Evolutionary conservation across 2,797 vertebrate genomes (phyloP), one percentile per base, ranked within the genome.

Genomic region (Leptodactylus fallax): DNA sequence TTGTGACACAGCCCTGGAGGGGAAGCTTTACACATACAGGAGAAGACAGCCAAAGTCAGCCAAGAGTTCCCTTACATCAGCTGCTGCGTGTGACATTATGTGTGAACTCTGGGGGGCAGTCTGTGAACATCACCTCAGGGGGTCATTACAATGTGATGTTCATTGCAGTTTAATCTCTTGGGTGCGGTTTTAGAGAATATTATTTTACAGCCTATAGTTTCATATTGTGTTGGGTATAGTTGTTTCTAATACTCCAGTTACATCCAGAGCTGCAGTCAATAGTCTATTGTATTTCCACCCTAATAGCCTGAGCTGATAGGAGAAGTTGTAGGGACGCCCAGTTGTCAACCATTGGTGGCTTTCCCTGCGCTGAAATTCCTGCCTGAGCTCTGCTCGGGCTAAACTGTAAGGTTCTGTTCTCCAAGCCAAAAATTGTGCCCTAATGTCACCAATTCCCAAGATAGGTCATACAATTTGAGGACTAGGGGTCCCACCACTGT

Each of bases 1-100:
- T 25, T 74, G 27, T 58, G 85, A 82, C 85, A 82, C n/a, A 2
- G 16, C 14, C 79, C 79, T 45, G 36, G 9, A 71, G 79, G 79
- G 69, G 79, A 45, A 81, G 25, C 9, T 53, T 55, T 53, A 82
- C 55, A 76, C 85, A 17, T 82, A 82, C 69, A 60, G 65, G 36
- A 69, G 23, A 81, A 80, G 85, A 87, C 78, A 87, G 85, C 27
- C 1, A 79, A 58, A 81, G 55, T 72, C 65, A 61, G 53, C 27
- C 61, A 49, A 67, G n/a, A 71, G 76, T 23, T 79, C 45, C 67
- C 76, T 67, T 51, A 56, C 3, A 69, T 80, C 61, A 47, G 76
- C 53, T 14, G 77, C 63, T 71, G 36, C 36, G 60, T 53, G 60
- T 79, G 45, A 79, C 23, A 85, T 36, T 27, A 79, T 56, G n/a